Evolutionary conservation across 2,888 invertebrate genomes (phyloP).

Genomic region (Thereva unica): DNA sequence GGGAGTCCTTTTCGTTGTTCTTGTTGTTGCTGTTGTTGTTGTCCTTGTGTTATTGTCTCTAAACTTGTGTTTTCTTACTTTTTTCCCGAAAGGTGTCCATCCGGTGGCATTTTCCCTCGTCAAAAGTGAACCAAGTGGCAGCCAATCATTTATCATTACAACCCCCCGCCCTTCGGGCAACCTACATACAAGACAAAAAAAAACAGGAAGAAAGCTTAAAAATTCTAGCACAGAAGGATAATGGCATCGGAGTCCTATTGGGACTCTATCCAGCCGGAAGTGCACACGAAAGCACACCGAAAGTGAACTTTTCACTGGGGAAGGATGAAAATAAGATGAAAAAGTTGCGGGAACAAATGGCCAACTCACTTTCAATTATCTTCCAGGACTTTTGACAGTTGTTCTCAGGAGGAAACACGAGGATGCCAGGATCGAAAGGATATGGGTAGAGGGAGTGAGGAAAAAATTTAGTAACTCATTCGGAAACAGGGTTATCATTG

Average conservation of each 20-base stretch:
- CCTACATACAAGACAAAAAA: background rate
- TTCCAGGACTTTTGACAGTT: conserved; percentile 22
- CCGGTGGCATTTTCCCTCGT: conserved; percentile 23
- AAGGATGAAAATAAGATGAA: conserved; percentile 18
- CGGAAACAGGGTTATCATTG: too few species aligned
- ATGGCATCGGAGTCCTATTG: background rate
- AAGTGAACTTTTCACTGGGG: conserved; percentile 16
- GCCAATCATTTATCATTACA: conserved; percentile 39
- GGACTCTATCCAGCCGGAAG: conserved; percentile 21
- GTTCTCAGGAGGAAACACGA: conserved; percentile 17
- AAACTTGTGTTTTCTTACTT: background rate
- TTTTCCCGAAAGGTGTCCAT: conserved; percentile 2
- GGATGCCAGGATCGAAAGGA: too few species aligned
- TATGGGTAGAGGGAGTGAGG: too few species aligned
- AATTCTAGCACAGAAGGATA: background rate
- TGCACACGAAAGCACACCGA: conserved; percentile 4
- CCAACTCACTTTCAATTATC: conserved; percentile 38
- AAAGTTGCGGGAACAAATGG: conserved; percentile 36
- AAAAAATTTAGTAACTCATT: too few species aligned
- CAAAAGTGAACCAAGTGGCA: conserved; percentile 27
- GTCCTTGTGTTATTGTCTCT: too few species aligned
- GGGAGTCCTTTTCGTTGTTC: background rate
- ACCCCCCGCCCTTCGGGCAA: too few species aligned
- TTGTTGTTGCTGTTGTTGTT: too few species aligned
- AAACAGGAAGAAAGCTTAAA: background rate